Base-by-base conservation (phyloP, 2,888 invertebrate genomes). In the Ormia ochracea region DNA sequence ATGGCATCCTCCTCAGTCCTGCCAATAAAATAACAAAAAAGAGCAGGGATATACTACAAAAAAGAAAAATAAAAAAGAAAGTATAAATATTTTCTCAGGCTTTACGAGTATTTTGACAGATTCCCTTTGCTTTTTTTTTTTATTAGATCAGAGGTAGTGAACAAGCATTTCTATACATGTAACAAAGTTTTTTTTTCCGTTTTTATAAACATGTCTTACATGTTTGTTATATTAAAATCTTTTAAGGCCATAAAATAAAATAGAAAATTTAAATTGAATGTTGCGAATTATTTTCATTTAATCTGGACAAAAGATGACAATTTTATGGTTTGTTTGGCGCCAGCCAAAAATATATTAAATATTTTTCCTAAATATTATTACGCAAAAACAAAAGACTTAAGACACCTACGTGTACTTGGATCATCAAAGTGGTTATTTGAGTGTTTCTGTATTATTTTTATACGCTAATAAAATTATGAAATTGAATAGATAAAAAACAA, bases 1-100 rank as follows among this genome's bases (percentile, higher is more conserved):
- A 48, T 31, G 4, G 26, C 19, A 36, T 48, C 21, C 72, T 80
- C 54, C 45, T 68, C 61, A 76, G 59, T n/a, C 54, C 17, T 61
- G 54, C 61, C 61, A 63, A 58, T 65, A 31, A 58, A 23, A 56
- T 43, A 31, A 36, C 36, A 10, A 50, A 26, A 41, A 70, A 41
- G 7, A 19, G 1, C 17, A 26, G 36, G 10, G 56, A 7, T 7
- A 52, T 43, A n/a, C n/a, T n/a, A n/a, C n/a, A n/a, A n/a, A n/a
- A n/a, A n/a, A n/a, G n/a, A n/a, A n/a, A n/a, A n/a, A n/a, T 26
- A 50, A 43, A 63, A 78, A 41, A 54, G 45, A 54, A 72, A 81
- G 85, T 85, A 84, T 86, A 86, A 86, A 86, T 86, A 86, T 86
- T 86, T 86, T 86, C 85, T 85, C 85, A 86, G 85, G 85, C 86